These are phyloP conservation scores for Lysandra bellargus DNA, from an alignment of 2,888 invertebrate genomes.

Conservation along the genomic window DNA sequence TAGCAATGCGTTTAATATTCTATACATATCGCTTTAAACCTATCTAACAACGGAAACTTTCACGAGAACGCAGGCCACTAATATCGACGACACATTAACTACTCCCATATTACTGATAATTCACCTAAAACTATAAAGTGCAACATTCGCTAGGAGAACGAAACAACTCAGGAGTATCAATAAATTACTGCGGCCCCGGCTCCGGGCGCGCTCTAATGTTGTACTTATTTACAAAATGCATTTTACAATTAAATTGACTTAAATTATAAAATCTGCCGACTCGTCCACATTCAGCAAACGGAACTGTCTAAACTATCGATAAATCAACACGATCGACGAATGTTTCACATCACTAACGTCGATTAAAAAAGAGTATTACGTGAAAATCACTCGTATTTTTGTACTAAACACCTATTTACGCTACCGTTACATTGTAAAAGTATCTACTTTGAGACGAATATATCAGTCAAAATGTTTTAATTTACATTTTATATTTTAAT, in stretches of 20 bases:
- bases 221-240: slow-evolving; percentile 80
- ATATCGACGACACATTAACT: slow-evolving; percentile 73
- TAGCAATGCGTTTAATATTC: slow-evolving; percentile 66
- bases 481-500: slow-evolving; percentile 63
- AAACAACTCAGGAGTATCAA: slow-evolving; percentile 73
- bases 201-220: slow-evolving; percentile 58
- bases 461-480: slow-evolving; percentile 76
- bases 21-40: slow-evolving; percentile 74
- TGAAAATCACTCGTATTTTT: slow-evolving; percentile 53
- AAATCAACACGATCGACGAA: slow-evolving; percentile 33
- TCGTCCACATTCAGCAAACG: slow-evolving; percentile 36
- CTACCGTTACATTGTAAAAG: slow-evolving; percentile 72
- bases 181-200: slow-evolving; percentile 71
- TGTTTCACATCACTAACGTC: slow-evolving; percentile 37
- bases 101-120: slow-evolving; percentile 70
- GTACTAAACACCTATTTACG: slow-evolving; percentile 76
- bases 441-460: slow-evolving; percentile 74
- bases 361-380: slow-evolving; percentile 42
- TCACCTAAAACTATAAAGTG: slow-evolving; percentile 73
- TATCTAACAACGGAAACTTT: slow-evolving; percentile 77
- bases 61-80: slow-evolving; percentile 72
- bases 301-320: slow-evolving; percentile 35
- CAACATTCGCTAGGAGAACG: slow-evolving; percentile 76
- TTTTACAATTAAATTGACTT: slow-evolving; percentile 54
- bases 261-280: slow-evolving; percentile 40